Evolutionary conservation across 1,140 invertebrate genomes (phyloP), one percentile per base, ranked within the genome.

Genomic region (Aphis craccivora): DNA sequence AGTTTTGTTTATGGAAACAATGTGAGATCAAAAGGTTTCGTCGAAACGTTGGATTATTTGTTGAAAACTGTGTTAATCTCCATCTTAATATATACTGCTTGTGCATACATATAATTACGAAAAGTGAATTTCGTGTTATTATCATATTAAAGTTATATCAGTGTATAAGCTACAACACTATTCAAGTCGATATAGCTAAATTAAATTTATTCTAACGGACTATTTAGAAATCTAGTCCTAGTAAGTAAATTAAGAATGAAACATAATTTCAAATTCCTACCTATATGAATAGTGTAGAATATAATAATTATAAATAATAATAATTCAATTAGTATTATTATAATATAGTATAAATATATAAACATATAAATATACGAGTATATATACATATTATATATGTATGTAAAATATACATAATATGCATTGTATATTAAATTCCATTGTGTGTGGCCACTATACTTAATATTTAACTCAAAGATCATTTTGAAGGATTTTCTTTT

Each of bases 21-120:
- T 76, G 60, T 76, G n/a, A 76, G 60, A n/a, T 14, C n/a, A 76
- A 35, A 76, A 76, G n/a, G 14, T n/a, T 18, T n/a, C 60, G 14
- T 67, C 30, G 25, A 67, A 67, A 67, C 30, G 60, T 67, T 30
- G 60, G 11, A 76, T 76, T 76, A 76, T 76, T 76, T 76, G 60
- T 76, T 76, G 60, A 76, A 76, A 76, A 76, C 60, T 76, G 60
- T n/a, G 30, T 76, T n/a, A 76, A 76, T 76, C 30, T 76, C 60
- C 30, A 14, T n/a, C 60, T 76, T n/a, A 76, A n/a, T 67, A n/a
- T 30, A 67, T 0, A n/a, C 60, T 76, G 60, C 20, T 76, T 5
- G 30, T n/a, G 30, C 60, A 76, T 14, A 76, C n/a, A 30, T 76
- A 76, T 76, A 76, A 76, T 76, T 76, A 76, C n/a, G 60, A 76